A percentile compares a stretch with the other conserved stretches of the same genome.
Conservation (phyloP, 2,888 invertebrate genomes). For the Sarcophaga variegata region DNA sequence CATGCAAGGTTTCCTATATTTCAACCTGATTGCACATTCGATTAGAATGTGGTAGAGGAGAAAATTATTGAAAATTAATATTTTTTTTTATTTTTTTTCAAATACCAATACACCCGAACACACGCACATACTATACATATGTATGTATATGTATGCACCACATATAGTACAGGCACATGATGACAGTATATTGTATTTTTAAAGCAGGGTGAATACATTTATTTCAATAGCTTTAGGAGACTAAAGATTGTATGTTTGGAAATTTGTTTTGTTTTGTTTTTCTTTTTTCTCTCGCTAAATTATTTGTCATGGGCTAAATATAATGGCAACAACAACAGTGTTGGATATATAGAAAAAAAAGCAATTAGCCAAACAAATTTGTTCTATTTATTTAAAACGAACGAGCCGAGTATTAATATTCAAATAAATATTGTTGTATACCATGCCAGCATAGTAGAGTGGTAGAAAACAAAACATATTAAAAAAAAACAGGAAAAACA, state of each 20-base stretch:
- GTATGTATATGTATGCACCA: constrained; percentile 12
- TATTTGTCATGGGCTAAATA: constrained; percentile 50
- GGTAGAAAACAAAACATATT: too few species aligned
- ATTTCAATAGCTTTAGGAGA: constrained; percentile 47
- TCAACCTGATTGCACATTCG: constrained; percentile 69
- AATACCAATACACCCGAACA: background rate
- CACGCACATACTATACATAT: background rate
- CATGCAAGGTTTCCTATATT: constrained; percentile 12
- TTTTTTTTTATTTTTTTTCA: constrained; percentile 53
- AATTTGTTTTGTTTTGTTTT: too few species aligned
- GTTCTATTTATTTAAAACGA: constrained; percentile 54
- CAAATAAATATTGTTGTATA: constrained; percentile 32
- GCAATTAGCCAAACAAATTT: constrained; percentile 61
- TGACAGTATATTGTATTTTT: background rate
- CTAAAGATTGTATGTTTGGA: constrained; percentile 30
- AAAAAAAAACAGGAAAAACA: too few species aligned
- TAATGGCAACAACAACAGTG: constrained; percentile 41
- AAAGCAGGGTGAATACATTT: background rate
- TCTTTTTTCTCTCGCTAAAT: constrained; percentile 48
- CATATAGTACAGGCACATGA: background rate
- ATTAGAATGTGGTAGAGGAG: constrained; percentile 69
- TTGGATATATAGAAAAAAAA: constrained; percentile 41
- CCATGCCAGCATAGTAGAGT: background rate
- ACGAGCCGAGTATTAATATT: constrained; percentile 38
- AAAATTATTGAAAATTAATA: constrained; percentile 68